A percentile compares a stretch with the other conserved stretches of the same genome.
Evolutionary conservation across 2,113 vertebrate species (phyloP).

Genomic region (Tursiops truncatus): DNA sequence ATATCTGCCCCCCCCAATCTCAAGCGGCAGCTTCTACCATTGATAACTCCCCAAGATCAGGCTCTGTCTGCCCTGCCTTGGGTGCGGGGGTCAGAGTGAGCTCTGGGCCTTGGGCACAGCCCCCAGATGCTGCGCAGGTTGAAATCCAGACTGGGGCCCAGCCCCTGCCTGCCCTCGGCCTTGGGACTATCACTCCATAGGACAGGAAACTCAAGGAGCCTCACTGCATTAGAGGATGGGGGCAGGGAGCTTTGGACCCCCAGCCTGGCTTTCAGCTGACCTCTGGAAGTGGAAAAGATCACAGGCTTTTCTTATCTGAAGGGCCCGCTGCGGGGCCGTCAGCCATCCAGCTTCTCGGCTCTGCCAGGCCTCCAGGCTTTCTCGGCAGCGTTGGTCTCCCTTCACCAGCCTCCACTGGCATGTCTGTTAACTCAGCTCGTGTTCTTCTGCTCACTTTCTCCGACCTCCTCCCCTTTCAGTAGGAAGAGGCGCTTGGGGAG

Average conservation of each 20-base stretch:
- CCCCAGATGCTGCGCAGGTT: neutral
- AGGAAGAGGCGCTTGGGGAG: neutral
- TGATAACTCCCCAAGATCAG: slow-evolving; percentile 24
- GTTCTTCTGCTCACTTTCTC: neutral
- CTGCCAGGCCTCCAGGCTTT: neutral
- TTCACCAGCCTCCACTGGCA: neutral
- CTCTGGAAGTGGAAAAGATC: neutral
- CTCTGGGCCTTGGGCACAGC: slow-evolving; percentile 17
- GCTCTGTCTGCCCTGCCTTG: slow-evolving; percentile 21
- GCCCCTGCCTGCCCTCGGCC: neutral
- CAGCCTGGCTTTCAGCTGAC: neutral
- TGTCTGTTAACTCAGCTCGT: neutral
- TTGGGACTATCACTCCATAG: neutral
- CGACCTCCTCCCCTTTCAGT: neutral
- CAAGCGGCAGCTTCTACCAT: neutral
- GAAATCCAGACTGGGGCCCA: neutral
- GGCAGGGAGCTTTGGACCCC: neutral
- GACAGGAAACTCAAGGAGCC: neutral
- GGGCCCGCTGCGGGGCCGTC: neutral
- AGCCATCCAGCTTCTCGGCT: neutral
- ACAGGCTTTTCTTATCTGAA: neutral
- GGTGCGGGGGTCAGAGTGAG: neutral
- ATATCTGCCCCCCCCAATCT: slow-evolving; percentile 8
- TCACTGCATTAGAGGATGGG: fast-evolving
- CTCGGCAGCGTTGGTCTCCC: neutral